A percentile compares a stretch with the other conserved stretches of the same genome.
These are phyloP conservation scores for Heliconius hewitsoni DNA, from an alignment of 1,140 invertebrate genomes.

Conservation along the genomic window DNA sequence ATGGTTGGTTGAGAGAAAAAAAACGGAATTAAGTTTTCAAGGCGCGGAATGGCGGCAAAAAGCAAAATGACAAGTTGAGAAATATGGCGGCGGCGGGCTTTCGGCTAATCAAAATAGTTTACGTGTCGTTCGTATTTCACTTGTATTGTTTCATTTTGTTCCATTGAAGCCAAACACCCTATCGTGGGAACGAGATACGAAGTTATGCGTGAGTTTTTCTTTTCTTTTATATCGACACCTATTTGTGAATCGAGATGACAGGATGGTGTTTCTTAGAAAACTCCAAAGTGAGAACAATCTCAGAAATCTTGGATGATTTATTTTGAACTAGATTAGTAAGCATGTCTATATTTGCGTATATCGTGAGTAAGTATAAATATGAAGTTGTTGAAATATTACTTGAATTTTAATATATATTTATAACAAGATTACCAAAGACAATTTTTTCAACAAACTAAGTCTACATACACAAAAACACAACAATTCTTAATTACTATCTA, in stretches of 20 bases:
- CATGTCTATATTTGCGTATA: not conserved
- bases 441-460: not conserved
- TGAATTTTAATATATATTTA: too few relatives aligned
- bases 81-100: constrained; percentile 62
- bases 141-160: constrained; percentile 46
- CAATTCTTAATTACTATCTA: not conserved
- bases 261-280: constrained; percentile 19
- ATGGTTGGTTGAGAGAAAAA: constrained; percentile 52
- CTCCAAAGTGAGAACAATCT: not conserved
- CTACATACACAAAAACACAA: not conserved
- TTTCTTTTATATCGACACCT: constrained; percentile 52
- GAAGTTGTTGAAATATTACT: too few relatives aligned
- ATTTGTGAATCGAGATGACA: constrained; percentile 36
- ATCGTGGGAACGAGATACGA: constrained; percentile 60
- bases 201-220: constrained; percentile 14
- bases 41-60: constrained; percentile 67
- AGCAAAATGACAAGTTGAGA: constrained; percentile 67
- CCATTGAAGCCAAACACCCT: constrained; percentile 39
- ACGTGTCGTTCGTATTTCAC: constrained; percentile 58
- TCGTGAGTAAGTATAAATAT: not conserved
- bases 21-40: constrained; percentile 77
- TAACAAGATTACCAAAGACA: not conserved
- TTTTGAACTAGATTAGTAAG: not conserved
- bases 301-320: not conserved
- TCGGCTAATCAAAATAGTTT: constrained; percentile 80